phyloP scores from a whole-genome alignment of 2,113 vertebrate species.

The Isurus oxyrinchus region DNA sequence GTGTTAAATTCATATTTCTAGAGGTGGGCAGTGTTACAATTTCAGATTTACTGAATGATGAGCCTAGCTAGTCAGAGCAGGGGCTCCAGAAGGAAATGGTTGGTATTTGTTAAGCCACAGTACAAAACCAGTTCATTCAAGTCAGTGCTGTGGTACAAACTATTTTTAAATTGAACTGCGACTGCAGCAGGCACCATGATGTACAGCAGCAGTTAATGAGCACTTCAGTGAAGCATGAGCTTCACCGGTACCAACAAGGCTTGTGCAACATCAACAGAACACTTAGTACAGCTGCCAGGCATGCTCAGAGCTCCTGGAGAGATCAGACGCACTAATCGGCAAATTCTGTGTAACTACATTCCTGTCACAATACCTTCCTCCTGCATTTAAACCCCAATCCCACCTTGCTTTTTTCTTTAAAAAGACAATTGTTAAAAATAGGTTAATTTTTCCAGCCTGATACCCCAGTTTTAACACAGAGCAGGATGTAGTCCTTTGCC shows the following conservation, averaged over 20 bases:
- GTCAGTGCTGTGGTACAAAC: background rate
- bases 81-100: background rate
- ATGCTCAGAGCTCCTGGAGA: background rate
- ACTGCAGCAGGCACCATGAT: background rate
- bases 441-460: background rate
- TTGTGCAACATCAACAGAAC: background rate
- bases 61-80: background rate
- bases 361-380: background rate
- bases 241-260: background rate
- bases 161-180: conserved; percentile 5
- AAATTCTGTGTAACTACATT: background rate
- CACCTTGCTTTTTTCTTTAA: background rate
- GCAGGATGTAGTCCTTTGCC: background rate
- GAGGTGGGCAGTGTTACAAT: background rate
- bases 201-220: background rate
- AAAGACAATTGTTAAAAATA: background rate
- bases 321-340: background rate
- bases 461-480: background rate
- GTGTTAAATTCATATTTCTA: background rate
- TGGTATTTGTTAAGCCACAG: background rate
- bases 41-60: background rate
- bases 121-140: background rate
- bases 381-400: background rate
- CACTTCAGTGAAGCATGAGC: background rate
- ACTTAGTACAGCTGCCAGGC: background rate